Conservation (phyloP, 2,888 invertebrate species). For the Dexiosoma caninum region DNA sequence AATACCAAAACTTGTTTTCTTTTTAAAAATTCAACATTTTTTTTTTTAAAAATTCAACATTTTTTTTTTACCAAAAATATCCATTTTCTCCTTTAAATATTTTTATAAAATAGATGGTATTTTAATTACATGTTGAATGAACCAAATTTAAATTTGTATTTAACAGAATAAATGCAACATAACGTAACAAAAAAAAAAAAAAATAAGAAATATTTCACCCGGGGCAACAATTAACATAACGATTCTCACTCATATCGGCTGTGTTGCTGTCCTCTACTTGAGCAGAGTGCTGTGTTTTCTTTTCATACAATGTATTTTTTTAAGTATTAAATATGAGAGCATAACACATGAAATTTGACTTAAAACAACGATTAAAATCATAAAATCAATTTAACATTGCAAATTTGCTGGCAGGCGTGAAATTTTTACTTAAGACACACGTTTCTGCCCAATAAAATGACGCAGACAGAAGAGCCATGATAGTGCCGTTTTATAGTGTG, state of each 20-base stretch:
- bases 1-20: neutral
- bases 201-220: constrained; percentile 22
- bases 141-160: constrained; percentile 68
- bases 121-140: constrained; percentile 73
- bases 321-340: constrained; percentile 30
- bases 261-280: neutral
- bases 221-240: constrained; percentile 19
- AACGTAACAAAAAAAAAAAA: neutral
- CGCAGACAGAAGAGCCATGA: neutral
- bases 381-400: constrained; percentile 68
- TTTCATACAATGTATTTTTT: neutral
- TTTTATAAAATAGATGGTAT: constrained; percentile 70
- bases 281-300: neutral
- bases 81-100: neutral
- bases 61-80: neutral
- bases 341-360: constrained; percentile 63
- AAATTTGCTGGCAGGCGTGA: constrained; percentile 75
- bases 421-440: constrained; percentile 65
- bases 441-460: constrained; percentile 27
- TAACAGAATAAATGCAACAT: constrained; percentile 62
- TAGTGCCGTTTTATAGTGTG: constrained; percentile 15
- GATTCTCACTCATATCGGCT: neutral
- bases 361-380: constrained; percentile 68
- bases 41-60: neutral
- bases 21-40: neutral